phyloP scores from a whole-genome alignment of 2,797 vertebrate genomes.

The Helostoma temminkii region DNA sequence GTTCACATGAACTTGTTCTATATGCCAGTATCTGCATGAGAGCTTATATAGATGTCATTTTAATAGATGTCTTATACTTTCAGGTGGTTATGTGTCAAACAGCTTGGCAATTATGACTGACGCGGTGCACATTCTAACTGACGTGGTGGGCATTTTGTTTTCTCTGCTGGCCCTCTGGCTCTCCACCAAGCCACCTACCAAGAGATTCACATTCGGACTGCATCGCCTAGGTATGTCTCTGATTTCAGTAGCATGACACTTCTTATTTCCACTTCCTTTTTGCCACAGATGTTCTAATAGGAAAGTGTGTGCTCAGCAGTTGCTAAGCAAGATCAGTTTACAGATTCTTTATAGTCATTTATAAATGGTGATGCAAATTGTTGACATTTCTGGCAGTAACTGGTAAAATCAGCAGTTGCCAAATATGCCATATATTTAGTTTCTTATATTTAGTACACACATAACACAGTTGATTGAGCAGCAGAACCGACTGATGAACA shows the following conservation, averaged over 20 bases:
- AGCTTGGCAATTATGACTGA: slow-evolving; percentile 98
- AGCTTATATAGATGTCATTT: background rate
- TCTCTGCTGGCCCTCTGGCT: slow-evolving; percentile 96
- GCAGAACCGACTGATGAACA: too few species aligned
- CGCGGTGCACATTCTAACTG: slow-evolving; percentile 95
- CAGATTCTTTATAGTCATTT: background rate
- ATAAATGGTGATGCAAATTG: background rate
- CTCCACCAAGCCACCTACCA: slow-evolving; percentile 92
- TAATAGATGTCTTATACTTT: slow-evolving; percentile 5
- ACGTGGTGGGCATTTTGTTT: slow-evolving; percentile 94
- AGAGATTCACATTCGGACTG: slow-evolving; percentile 94
- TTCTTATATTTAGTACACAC: too few species aligned
- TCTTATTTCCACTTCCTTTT: background rate
- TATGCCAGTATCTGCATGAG: background rate
- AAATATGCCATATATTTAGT: too few species aligned
- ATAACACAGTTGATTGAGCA: too few species aligned
- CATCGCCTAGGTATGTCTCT: slow-evolving; percentile 92
- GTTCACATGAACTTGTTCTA: background rate
- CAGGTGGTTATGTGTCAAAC: slow-evolving; percentile 96
- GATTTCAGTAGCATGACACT: background rate
- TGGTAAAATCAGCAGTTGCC: too few species aligned
- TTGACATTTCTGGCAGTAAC: background rate
- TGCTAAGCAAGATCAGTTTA: slow-evolving; percentile 1
- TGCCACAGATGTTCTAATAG: slow-evolving; percentile 10
- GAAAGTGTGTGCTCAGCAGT: slow-evolving; percentile 28